Conservation (phyloP, 1,140 invertebrate species). For the Platorchestia sp. region DNA sequence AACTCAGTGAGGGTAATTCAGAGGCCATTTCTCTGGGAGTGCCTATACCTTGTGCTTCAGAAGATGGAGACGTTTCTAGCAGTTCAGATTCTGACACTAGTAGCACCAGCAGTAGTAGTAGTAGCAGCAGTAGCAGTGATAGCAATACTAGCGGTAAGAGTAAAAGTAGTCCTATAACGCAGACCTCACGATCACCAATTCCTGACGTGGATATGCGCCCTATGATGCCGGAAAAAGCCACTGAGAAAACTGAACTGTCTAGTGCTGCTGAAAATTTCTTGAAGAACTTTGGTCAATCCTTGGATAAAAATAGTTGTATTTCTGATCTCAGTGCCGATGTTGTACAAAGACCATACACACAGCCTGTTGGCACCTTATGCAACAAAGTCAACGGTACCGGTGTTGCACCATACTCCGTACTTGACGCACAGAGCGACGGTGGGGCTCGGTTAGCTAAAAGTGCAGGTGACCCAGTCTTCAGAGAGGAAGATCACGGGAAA, state of each 20-base stretch:
- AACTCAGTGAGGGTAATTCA: neutral
- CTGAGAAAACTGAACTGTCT: neutral
- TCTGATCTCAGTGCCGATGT: neutral
- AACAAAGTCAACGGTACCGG: neutral
- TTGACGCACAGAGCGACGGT: neutral
- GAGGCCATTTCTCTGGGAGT: neutral
- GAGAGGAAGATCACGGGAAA: neutral
- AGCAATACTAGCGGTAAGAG: neutral
- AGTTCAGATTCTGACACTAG: neutral
- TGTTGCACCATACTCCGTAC: neutral
- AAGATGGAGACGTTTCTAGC: neutral
- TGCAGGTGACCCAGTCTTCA: neutral
- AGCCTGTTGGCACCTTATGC: neutral
- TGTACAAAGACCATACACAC: neutral
- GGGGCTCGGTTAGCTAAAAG: neutral
- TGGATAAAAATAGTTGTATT: neutral
- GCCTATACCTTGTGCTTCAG: neutral
- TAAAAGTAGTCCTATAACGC: neutral
- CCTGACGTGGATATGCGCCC: neutral
- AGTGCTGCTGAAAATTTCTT: slow-evolving; percentile 19
- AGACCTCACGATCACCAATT: neutral
- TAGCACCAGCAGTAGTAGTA: neutral
- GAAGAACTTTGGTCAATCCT: neutral
- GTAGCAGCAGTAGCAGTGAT: neutral
- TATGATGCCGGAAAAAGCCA: neutral